A percentile compares a stretch with the other conserved stretches of the same genome.
phyloP scores from a whole-genome alignment of 2,797 vertebrate genomes.

The Clarias platycephalus region DNA sequence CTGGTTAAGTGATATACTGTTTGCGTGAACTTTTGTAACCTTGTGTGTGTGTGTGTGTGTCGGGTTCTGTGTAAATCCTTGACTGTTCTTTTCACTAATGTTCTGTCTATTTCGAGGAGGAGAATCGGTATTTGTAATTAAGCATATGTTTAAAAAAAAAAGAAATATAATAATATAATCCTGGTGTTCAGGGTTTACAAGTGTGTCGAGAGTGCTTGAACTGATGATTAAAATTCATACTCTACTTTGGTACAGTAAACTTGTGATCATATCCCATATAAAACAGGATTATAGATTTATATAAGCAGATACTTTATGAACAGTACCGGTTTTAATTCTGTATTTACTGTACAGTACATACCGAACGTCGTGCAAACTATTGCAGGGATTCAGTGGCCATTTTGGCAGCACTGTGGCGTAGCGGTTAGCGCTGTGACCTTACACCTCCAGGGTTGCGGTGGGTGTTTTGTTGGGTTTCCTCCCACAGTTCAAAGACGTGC shows the following conservation, averaged over 20 bases:
- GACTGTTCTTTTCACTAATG: not conserved
- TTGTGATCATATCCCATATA: not conserved
- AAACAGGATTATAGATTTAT: not conserved
- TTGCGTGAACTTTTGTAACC: slow-evolving; percentile 46
- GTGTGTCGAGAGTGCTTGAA: not conserved
- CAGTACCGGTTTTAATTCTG: not conserved
- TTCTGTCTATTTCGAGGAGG: slow-evolving; percentile 15
- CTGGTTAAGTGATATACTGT: slow-evolving; percentile 48
- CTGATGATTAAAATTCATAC: slow-evolving; percentile 17
- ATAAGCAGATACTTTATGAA: not conserved
- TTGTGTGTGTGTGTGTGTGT: slow-evolving; percentile 3
- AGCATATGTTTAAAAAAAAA: not conserved
- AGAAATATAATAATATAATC: not conserved
- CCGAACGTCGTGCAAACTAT: not conserved
- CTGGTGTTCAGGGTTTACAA: not conserved
- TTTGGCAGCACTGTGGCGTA: too few species aligned
- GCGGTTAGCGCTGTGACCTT: too few species aligned
- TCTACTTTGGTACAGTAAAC: not conserved
- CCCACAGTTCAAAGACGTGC: too few species aligned
- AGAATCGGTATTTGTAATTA: slow-evolving; percentile 35
- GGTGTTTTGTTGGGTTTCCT: too few species aligned
- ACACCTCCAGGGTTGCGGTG: too few species aligned
- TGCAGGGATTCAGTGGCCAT: too few species aligned
- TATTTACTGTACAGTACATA: not conserved
- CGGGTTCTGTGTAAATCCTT: slow-evolving; percentile 19